Conservation (phyloP, 2,888 invertebrate species). For the Brachylomia viminalis region DNA sequence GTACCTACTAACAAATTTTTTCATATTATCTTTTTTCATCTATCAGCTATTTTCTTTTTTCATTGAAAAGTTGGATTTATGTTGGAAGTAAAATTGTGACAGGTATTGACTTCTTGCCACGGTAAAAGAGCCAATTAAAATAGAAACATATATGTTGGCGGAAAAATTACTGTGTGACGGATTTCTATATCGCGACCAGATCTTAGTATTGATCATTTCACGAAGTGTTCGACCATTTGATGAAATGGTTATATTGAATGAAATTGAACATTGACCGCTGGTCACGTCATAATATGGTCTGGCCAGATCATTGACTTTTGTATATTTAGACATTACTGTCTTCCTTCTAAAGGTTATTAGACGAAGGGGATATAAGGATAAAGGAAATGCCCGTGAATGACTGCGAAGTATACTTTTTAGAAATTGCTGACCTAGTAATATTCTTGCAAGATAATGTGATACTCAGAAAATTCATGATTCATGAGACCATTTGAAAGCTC, state of each 20-base stretch:
- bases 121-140: conserved; percentile 2
- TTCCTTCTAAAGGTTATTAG: background rate
- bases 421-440: too few relatives aligned
- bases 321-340: too few relatives aligned
- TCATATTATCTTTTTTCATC: background rate
- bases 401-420: too few relatives aligned
- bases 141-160: background rate
- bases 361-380: too few relatives aligned
- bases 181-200: too few relatives aligned
- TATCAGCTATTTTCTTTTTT: background rate
- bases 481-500: background rate
- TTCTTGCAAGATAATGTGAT: background rate
- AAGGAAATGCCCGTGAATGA: background rate
- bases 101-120: background rate
- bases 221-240: too few relatives aligned
- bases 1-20: too few relatives aligned
- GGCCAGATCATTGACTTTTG: too few relatives aligned
- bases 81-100: background rate
- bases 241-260: too few relatives aligned
- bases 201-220: too few relatives aligned
- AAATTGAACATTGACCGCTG: too few relatives aligned
- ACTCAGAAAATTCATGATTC: background rate
- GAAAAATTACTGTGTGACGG: background rate
- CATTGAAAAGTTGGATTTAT: background rate
- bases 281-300: too few relatives aligned